phyloP scores from a whole-genome alignment of 2,797 vertebrate species.

The Mus minutoides region DNA sequence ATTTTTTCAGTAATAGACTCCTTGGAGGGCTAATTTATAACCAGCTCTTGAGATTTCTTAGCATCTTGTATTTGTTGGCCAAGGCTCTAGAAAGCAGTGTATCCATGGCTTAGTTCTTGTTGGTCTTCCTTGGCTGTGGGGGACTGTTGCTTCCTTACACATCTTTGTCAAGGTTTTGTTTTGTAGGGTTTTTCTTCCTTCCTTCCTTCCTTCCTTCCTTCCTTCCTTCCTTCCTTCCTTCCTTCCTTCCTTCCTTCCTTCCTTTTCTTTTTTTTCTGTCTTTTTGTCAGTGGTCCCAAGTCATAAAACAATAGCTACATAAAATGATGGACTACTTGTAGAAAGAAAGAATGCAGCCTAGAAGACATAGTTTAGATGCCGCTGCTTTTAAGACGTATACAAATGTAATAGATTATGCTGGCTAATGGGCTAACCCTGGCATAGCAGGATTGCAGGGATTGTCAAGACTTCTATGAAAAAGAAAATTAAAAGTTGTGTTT shows the following conservation, averaged over 20 bases:
- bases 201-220: neutral
- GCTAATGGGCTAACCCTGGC: neutral
- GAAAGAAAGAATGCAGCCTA: neutral
- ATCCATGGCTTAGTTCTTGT: neutral
- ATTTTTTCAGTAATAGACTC: constrained; percentile 35
- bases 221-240: neutral
- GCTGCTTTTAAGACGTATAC: neutral
- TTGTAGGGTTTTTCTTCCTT: neutral
- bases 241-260: too few species aligned
- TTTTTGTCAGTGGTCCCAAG: constrained; percentile 48
- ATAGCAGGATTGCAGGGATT: neutral
- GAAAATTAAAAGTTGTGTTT: neutral
- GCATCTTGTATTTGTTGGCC: neutral
- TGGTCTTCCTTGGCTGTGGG: constrained; percentile 19
- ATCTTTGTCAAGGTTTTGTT: neutral
- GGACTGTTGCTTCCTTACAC: constrained; percentile 23
- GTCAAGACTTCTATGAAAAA: neutral
- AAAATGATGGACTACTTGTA: neutral
- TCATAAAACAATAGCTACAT: neutral
- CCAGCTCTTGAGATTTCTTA: constrained; percentile 12
- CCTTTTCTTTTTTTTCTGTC: neutral
- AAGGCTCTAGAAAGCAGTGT: constrained; percentile 48
- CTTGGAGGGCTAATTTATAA: constrained; percentile 51
- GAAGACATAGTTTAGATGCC: neutral
- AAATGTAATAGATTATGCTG: constrained; percentile 9